These are phyloP conservation scores for Drosophila nigricruria DNA, from an alignment of 2,888 invertebrate genomes.

Conservation along the genomic window DNA sequence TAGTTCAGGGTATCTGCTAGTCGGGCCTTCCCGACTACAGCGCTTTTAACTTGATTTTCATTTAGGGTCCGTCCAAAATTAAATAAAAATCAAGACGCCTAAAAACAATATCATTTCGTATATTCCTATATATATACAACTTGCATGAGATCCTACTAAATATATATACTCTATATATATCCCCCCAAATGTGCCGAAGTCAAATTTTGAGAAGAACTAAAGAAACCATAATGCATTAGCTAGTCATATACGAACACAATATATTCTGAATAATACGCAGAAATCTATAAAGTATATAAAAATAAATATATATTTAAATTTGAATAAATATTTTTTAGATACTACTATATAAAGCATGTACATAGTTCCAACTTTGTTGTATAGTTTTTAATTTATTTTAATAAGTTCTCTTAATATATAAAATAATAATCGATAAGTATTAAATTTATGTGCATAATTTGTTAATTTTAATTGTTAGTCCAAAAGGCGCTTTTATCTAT, in stretches of 20 bases:
- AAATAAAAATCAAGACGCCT: conserved; percentile 20
- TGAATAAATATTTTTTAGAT: conserved; percentile 29
- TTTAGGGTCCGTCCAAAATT: conserved; percentile 71
- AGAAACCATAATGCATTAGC: conserved; percentile 61
- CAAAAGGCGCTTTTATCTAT: conserved; percentile 66
- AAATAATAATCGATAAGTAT: conserved; percentile 31
- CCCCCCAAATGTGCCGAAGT: conserved; percentile 71
- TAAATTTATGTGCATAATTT: conserved; percentile 56
- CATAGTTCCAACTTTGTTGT: conserved; percentile 64
- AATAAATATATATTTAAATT: conserved; percentile 18
- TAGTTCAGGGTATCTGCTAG: not conserved
- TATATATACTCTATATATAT: conserved; percentile 14
- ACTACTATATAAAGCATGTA: conserved; percentile 53
- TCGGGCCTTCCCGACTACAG: not conserved
- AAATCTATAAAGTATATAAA: conserved; percentile 20
- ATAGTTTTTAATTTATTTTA: conserved; percentile 49
- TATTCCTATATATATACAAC: conserved; percentile 7
- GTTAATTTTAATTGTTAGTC: conserved; percentile 73
- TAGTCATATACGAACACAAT: conserved; percentile 59
- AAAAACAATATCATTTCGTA: conserved; percentile 8
- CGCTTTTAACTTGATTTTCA: not conserved
- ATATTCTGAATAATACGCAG: conserved; percentile 32
- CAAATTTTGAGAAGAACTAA: conserved; percentile 10
- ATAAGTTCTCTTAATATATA: conserved; percentile 58
- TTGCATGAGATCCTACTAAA: conserved; percentile 14